A percentile compares a stretch with the other conserved stretches of the same genome.
These are phyloP conservation scores for Trichomycterus rosablanca DNA, from an alignment of 2,113 vertebrate genomes.

Conservation along the genomic window DNA sequence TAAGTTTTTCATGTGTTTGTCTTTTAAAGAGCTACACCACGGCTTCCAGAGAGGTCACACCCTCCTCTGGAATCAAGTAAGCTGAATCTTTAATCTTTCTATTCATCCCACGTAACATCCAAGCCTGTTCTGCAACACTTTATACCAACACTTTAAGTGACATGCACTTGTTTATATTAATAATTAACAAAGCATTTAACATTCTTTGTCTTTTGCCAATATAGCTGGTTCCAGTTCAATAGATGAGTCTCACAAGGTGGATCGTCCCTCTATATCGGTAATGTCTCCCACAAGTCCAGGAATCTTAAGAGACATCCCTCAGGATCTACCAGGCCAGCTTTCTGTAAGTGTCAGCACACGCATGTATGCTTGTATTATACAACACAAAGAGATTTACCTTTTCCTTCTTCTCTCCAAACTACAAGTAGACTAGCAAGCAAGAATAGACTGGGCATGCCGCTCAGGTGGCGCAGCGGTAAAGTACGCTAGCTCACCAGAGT, in stretches of 20 bases:
- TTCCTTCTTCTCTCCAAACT: too few relatives aligned
- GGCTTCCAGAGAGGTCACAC: slow-evolving; percentile 93
- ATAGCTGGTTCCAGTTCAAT: slow-evolving; percentile 94
- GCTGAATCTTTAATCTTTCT: slow-evolving; percentile 38
- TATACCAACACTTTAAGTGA: too few relatives aligned
- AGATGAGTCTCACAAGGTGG: slow-evolving; percentile 95
- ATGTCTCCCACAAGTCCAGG: slow-evolving; percentile 97
- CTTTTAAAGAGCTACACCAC: slow-evolving; percentile 83
- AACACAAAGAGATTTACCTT: too few relatives aligned
- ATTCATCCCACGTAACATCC: too few relatives aligned
- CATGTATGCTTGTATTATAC: background rate
- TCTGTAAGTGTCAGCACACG: slow-evolving; percentile 76
- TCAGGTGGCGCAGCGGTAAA: too few relatives aligned
- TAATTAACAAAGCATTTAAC: too few relatives aligned
- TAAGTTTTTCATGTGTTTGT: background rate
- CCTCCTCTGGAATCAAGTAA: slow-evolving; percentile 95
- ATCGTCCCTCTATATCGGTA: slow-evolving; percentile 95
- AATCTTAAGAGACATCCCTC: slow-evolving; percentile 85
- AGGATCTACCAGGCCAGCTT: slow-evolving; percentile 90
- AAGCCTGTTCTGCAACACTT: too few relatives aligned
- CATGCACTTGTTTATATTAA: too few relatives aligned
- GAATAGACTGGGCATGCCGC: too few relatives aligned
- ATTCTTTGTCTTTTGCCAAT: background rate
- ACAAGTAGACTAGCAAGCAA: too few relatives aligned
- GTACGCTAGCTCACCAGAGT: too few relatives aligned